Percentiles rank a stretch among this genome's conserved stretches.
phyloP scores from a whole-genome alignment of 2,888 invertebrate species.

The Phengaris alcon region DNA sequence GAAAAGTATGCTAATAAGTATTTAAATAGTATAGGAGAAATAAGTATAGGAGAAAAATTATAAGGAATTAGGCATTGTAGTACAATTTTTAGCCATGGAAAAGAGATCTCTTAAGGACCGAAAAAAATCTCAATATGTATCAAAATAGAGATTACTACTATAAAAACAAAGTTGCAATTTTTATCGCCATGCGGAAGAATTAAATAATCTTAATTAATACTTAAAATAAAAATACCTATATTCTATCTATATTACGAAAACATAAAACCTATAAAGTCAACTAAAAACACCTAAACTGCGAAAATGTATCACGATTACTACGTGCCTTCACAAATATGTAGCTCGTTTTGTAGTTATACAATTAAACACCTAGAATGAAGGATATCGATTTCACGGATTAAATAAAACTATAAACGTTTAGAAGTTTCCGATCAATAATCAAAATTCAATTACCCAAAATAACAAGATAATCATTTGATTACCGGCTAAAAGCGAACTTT shows the following conservation, averaged over 20 bases:
- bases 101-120: too few relatives aligned
- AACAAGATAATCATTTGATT: slow-evolving; percentile 56
- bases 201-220: not conserved
- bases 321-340: not conserved
- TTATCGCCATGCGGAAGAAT: not conserved
- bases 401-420: slow-evolving; percentile 21
- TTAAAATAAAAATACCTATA: not conserved
- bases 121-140: too few relatives aligned
- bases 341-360: not conserved
- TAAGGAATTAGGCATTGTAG: too few relatives aligned
- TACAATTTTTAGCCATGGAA: too few relatives aligned
- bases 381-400: slow-evolving; percentile 23
- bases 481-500: slow-evolving; percentile 44
- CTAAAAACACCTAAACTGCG: not conserved
- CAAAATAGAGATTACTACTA: too few relatives aligned
- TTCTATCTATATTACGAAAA: not conserved
- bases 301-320: not conserved
- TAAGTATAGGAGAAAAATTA: too few relatives aligned
- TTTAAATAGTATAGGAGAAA: not conserved
- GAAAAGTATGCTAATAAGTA: slow-evolving; percentile 11
- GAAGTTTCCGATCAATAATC: slow-evolving; percentile 33
- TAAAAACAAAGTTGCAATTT: too few relatives aligned
- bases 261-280: not conserved
- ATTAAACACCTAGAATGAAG: slow-evolving; percentile 4
- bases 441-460: slow-evolving; percentile 38